These are phyloP conservation scores for Acanthochromis polyacanthus DNA, from an alignment of 2,113 vertebrate genomes.

Conservation along the genomic window DNA sequence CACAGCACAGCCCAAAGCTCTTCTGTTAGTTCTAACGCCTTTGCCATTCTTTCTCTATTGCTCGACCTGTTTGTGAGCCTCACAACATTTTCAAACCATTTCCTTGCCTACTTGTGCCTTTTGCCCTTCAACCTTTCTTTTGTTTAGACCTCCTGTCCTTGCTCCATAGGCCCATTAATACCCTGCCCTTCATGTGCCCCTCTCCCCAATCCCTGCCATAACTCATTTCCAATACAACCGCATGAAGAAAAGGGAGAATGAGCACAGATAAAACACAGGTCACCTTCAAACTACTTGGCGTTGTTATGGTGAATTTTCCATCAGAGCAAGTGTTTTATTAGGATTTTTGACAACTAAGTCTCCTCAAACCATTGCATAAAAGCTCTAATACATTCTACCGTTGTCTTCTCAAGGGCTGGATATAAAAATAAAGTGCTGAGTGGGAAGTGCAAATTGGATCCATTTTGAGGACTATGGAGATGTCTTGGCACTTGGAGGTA, in stretches of 20 bases:
- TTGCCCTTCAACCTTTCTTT: constrained; percentile 49
- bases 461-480: constrained; percentile 35
- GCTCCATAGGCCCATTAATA: constrained; percentile 58
- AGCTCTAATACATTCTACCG: constrained; percentile 38
- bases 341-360: constrained; percentile 66
- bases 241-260: constrained; percentile 55
- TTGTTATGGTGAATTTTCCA: constrained; percentile 70
- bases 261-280: constrained; percentile 74
- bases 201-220: constrained; percentile 48
- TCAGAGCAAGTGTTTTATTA: constrained; percentile 61
- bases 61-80: constrained; percentile 5
- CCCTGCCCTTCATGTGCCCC: constrained; percentile 67
- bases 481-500: constrained; percentile 28
- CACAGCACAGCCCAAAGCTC: neutral
- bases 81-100: constrained; percentile 3
- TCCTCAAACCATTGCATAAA: constrained; percentile 61
- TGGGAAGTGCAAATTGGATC: constrained; percentile 58
- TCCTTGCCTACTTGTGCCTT: constrained; percentile 11
- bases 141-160: constrained; percentile 59
- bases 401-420: constrained; percentile 62
- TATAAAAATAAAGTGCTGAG: constrained; percentile 64
- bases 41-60: neutral
- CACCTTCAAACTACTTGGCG: constrained; percentile 71
- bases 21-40: neutral
- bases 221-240: constrained; percentile 71